Percentiles rank a stretch among this genome's conserved stretches.
These are phyloP conservation scores for Scrobipalpa atriplicella DNA, from an alignment of 2,888 invertebrate species.

Conservation along the genomic window DNA sequence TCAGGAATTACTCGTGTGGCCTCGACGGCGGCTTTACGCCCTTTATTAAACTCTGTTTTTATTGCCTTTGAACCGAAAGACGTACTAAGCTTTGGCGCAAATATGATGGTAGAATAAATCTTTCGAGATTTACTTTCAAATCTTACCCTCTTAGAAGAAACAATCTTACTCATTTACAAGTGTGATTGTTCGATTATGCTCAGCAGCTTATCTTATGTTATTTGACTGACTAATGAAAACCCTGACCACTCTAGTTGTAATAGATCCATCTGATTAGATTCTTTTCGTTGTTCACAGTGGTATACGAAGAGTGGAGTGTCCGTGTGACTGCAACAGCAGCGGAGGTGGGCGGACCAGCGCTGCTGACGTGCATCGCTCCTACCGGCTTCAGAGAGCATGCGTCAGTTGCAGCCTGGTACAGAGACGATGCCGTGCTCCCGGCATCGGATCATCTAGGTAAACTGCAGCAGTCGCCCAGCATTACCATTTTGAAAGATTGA, in stretches of 20 bases:
- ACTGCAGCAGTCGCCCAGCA: too few species aligned
- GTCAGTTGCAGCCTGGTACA: conserved; percentile 89
- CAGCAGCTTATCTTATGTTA: too few species aligned
- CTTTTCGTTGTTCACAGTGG: conserved; percentile 81
- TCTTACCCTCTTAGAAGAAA: too few species aligned
- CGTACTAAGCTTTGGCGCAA: neutral
- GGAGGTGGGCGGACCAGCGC: conserved; percentile 87
- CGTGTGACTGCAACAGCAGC: conserved; percentile 88
- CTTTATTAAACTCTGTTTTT: neutral
- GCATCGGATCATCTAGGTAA: conserved; percentile 75
- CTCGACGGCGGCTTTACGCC: neutral
- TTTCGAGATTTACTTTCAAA: neutral
- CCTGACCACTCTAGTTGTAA: too few species aligned
- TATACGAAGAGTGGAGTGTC: conserved; percentile 89
- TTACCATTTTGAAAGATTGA: too few species aligned
- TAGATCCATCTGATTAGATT: neutral
- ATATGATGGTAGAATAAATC: neutral
- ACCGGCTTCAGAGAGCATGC: conserved; percentile 86
- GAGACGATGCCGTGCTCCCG: conserved; percentile 88
- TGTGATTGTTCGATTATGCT: too few species aligned
- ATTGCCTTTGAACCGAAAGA: conserved; percentile 7
- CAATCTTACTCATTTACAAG: too few species aligned
- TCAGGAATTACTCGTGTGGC: conserved; percentile 47
- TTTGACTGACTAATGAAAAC: too few species aligned
- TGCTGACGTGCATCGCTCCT: conserved; percentile 86